Conservation (phyloP, 1,140 invertebrate species). For the Philaenus spumarius region DNA sequence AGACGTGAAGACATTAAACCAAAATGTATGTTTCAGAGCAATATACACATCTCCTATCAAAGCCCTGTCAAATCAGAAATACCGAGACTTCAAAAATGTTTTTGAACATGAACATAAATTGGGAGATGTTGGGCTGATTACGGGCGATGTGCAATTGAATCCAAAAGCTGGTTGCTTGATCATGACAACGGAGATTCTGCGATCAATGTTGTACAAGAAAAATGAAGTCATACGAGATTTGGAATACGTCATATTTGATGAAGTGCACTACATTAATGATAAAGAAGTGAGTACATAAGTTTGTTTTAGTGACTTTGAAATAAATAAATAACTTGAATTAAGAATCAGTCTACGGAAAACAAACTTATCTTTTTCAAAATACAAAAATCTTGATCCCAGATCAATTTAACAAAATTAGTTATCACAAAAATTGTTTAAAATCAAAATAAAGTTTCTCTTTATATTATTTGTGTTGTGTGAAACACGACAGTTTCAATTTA, state of each 20-base stretch:
- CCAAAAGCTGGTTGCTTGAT: slow-evolving; percentile 90
- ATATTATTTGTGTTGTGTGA: no score
- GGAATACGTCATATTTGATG: slow-evolving; percentile 99
- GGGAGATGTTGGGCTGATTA: slow-evolving; percentile 77
- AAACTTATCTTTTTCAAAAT: no score
- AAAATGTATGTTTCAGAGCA: slow-evolving; percentile 71
- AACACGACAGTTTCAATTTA: no score
- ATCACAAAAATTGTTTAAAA: no score
- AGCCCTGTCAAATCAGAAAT: slow-evolving; percentile 99
- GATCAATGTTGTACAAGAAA: slow-evolving; percentile 43
- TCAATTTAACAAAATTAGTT: no score
- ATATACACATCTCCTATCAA: slow-evolving; percentile 99
- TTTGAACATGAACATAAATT: slow-evolving; percentile 60
- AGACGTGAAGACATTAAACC: no score
- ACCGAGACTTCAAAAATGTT: slow-evolving; percentile 88
- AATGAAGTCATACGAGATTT: slow-evolving; percentile 89
- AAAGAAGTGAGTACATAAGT: slow-evolving; percentile 59
- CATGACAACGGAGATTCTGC: slow-evolving; percentile 99
- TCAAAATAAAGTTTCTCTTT: no score
- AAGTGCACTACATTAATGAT: slow-evolving; percentile 99
- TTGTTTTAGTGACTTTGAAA: slow-evolving; percentile 8
- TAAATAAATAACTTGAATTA: slow-evolving; percentile 2
- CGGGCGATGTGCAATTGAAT: slow-evolving; percentile 95
- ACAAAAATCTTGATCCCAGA: no score
- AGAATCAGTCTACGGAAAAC: no score